Evolutionary conservation across 2,888 invertebrate genomes (phyloP), one percentile per base, ranked within the genome.

Genomic region (Venustoraphidia nigricollis): DNA sequence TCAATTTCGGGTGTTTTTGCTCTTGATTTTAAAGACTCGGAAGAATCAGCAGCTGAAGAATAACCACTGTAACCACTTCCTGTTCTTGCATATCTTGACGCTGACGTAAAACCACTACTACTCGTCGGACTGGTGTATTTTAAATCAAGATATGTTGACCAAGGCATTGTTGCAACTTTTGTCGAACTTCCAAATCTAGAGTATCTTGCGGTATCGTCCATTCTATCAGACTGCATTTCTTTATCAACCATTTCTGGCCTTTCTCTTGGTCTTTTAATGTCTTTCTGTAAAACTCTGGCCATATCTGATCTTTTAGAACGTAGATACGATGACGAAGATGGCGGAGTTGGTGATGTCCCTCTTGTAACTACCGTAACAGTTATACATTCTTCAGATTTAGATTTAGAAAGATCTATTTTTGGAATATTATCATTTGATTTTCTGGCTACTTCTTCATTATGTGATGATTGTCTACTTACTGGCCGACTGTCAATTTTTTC

Each of bases 341-440:
- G 79, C 4, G 82, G 79, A 0, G 82, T 83, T 1, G 88, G 88
- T 13, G 88, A 89, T 0, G 88, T 88, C 34, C 81, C 81, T 50
- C 88, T 71, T 0, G 84, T 84, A 3, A 84, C 71, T 45, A 87
- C 76, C 5, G 72, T 71, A 3, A 88, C 62, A 4, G 76, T 67
- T 39, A 73, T 62, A 50, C 66, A 64, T 52, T 66, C 65, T 11
- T 57, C 53, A 17, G 27, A 27, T 27, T 27, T 27, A 6, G 27
- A 27, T 27, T 27, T 27, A 27, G 27, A 27, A 27, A 27, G 3
- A 27, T 27, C 27, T 27, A 27, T 27, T 27, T 27, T 27, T 27
- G 27, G 27, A 27, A 27, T 27, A 27, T 27, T 27, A 27, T 27
- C 27, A 6, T 27, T 27, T 27, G 27, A 27, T 27, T 27, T 27